Evolutionary conservation across 64 coral and sea anemone species (phyloP), one percentile per base, ranked within the genome.

Genomic region (Pachyseris speciosa): DNA sequence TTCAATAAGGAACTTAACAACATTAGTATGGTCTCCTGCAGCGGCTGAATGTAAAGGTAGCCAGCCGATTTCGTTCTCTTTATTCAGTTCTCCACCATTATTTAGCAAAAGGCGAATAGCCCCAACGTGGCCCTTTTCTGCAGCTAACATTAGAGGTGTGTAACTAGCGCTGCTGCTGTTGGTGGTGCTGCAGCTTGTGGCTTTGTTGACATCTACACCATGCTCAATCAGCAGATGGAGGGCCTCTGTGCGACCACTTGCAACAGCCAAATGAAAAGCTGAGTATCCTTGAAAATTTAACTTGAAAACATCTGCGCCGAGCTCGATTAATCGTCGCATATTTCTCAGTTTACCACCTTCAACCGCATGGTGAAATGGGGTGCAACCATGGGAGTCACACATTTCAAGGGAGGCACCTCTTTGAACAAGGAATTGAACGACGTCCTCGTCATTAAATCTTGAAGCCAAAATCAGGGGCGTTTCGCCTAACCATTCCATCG

Each of bases 381-480:
- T 64, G 25, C n/a, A 64, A 25, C 25, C 25, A 3, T 64, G 0
- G 22, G 2, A 20, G 27, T 64, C 59, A 7, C 27, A 1, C n/a
- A 64, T 64, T n/a, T 64, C 59, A 28, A 64, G 59, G 27, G 59
- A 64, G n/a, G 59, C 59, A 7, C 59, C 59, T 28, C n/a, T 64
- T 64, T 64, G 7, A 28, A 64, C 59, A 25, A 64, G 25, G 27
- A 27, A 64, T 64, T 64, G 4, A 27, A 19, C 51, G 16, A 55
- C 17, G 8, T 19, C 17, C 16, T 16, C 66, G 64, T 86, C 26
- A 58, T 37, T 26, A 94, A 77, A 72, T 68, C 61, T n/a, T 27
- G 84, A 74, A 83, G 91, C 91, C n/a, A 94, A 17, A 63, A 94
- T 94, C 8, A 94, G 64, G 1, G 91, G 85, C 16, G 91, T 80